Evolutionary conservation across 2,797 vertebrate species (phyloP), one percentile per base, ranked within the genome.

Genomic region (Hafferia zeledoni): DNA sequence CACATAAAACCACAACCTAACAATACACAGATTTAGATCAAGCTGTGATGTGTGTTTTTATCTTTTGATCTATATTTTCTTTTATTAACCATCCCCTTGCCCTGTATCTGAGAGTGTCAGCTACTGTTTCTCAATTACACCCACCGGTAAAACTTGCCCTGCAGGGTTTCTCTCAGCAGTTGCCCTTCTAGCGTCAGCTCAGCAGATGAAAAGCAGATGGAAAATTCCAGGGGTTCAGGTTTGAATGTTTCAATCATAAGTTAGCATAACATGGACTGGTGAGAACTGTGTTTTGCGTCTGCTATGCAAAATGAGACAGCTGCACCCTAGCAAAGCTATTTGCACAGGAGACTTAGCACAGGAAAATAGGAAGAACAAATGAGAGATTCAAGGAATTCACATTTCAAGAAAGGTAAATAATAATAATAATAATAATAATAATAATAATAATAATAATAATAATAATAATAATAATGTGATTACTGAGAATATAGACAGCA

Each of bases 161-260:
- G 43, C 31, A 43, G 97, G 96, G 96, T 94, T 90, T 94, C 95
- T 96, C 93, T 0, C 94, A 97, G 96, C 53, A 0, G 96, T 94
- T 97, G 77, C 83, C 91, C 93, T 97, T 97, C 88, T 35, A 93
- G 82, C 31, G 0, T 93, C 89, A 96, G 78, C 91, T 94, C 93
- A 93, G 89, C 95, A 97, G 96, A 97, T 75, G 91, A 98, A 96
- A 98, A 95, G 89, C 97, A 97, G 97, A 97, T 97, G 97, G 96
- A 97, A 97, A 97, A 97, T 98, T 98, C 96, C 97, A 94, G 97
- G 97, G 95, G 95, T 97, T 97, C 91, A 1, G 63, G 94, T 95
- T 92, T 96, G 96, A 97, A 95, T 95, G 94, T 94, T 97, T 97
- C 96, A 95, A 89, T 97, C 96, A 96, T 97, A 97, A 96, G 96